phyloP scores from a whole-genome alignment of 2,113 vertebrate genomes.

The Podarcis raffonei region DNA sequence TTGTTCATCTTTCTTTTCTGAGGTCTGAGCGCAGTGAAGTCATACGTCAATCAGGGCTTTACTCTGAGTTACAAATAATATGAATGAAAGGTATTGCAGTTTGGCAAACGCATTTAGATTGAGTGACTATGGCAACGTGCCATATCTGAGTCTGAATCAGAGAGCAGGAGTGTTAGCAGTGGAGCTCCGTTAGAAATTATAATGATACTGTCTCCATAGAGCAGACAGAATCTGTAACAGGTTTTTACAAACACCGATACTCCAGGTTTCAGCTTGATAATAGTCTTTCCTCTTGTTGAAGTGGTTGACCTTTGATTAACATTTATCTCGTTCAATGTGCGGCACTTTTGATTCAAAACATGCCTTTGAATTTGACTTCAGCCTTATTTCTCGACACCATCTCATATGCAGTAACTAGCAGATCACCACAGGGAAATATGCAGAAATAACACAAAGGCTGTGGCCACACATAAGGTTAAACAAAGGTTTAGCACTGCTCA shows the following conservation, averaged over 20 bases:
- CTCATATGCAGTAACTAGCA: not conserved
- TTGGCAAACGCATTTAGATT: constrained; percentile 58
- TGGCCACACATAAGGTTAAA: no score
- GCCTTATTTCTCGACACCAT: not conserved
- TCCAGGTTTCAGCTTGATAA: constrained; percentile 45
- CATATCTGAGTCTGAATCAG: constrained; percentile 62
- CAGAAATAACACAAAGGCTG: not conserved
- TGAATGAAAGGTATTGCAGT: constrained; percentile 65
- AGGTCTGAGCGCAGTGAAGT: constrained; percentile 19
- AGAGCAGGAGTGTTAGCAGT: constrained; percentile 63
- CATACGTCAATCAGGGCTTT: constrained; percentile 54
- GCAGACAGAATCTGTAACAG: constrained; percentile 50
- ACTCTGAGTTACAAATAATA: constrained; percentile 57
- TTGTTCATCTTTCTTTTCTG: constrained; percentile 42
- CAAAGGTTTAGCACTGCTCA: no score
- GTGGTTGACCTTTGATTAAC: constrained; percentile 13
- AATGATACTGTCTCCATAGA: constrained; percentile 55
- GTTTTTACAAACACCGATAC: constrained; percentile 18
- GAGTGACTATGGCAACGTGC: constrained; percentile 61
- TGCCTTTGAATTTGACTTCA: not conserved
- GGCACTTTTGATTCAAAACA: not conserved
- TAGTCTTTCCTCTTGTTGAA: constrained; percentile 9
- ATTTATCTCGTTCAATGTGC: not conserved
- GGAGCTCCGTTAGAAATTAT: constrained; percentile 61
- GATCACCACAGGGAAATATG: not conserved